Evolutionary conservation across 2,888 invertebrate genomes (phyloP).

Genomic region (Lampropteryx suffumata): DNA sequence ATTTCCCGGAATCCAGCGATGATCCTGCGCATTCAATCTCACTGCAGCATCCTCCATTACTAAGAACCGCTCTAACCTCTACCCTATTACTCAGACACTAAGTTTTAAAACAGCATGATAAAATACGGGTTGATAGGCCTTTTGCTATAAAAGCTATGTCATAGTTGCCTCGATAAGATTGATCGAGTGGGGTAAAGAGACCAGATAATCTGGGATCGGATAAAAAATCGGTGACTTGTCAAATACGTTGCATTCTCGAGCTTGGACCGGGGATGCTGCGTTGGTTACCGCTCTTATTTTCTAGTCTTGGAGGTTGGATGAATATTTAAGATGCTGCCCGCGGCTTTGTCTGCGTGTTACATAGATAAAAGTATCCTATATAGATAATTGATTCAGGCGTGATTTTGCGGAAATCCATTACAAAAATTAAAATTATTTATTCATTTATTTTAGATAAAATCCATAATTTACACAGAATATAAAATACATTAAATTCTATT

Average conservation of each 20-base stretch:
- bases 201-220: constrained; percentile 73
- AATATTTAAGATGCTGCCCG: too few relatives aligned
- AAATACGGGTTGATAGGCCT: constrained; percentile 26
- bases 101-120: constrained; percentile 32
- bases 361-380: too few relatives aligned
- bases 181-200: constrained; percentile 81
- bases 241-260: constrained; percentile 78
- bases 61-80: constrained; percentile 25
- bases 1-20: constrained; percentile 82
- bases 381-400: too few relatives aligned
- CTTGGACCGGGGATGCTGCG: constrained; percentile 50
- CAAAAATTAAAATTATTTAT: too few relatives aligned
- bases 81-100: constrained; percentile 8
- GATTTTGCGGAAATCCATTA: too few relatives aligned
- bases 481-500: too few relatives aligned
- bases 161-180: constrained; percentile 78
- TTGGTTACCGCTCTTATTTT: constrained; percentile 55
- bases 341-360: too few relatives aligned
- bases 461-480: too few relatives aligned
- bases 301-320: constrained; percentile 10
- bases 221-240: constrained; percentile 82
- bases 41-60: constrained; percentile 55
- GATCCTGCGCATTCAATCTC: constrained; percentile 74
- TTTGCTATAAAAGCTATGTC: constrained; percentile 43
- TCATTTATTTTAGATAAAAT: too few relatives aligned